Percentiles rank a stretch among this genome's conserved stretches.
These are phyloP conservation scores for Paramormyrops hopkinsi DNA, from an alignment of 2,797 vertebrate genomes.

Conservation along the genomic window DNA sequence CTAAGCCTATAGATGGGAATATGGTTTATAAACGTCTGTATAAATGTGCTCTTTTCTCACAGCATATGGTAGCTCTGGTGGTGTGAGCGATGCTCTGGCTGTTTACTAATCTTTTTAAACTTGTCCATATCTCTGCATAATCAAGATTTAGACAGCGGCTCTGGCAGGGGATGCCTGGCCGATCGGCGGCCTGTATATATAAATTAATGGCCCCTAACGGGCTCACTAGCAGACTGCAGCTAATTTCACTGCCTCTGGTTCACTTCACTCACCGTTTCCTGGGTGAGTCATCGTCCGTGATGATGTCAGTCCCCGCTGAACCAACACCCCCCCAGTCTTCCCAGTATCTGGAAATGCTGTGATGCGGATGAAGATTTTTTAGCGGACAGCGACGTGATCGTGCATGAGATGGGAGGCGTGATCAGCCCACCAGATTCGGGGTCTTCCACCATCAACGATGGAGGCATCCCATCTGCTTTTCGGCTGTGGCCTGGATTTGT, in stretches of 20 bases:
- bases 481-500: neutral
- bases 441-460: neutral
- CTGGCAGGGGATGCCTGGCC: neutral
- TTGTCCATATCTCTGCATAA: neutral
- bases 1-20: neutral
- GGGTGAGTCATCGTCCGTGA: constrained; percentile 12
- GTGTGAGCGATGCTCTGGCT: neutral
- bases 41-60: neutral
- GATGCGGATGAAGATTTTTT: neutral
- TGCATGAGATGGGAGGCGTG: neutral
- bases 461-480: neutral
- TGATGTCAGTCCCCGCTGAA: constrained; percentile 12
- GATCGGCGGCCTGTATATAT: neutral
- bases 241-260: neutral
- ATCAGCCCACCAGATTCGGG: neutral
- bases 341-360: constrained; percentile 21
- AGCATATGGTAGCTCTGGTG: neutral
- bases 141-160: neutral
- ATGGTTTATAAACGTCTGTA: neutral
- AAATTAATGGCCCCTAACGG: neutral
- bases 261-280: constrained; percentile 10
- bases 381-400: neutral
- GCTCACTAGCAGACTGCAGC: neutral
- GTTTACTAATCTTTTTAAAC: neutral
- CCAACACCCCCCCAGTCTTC: neutral